phyloP scores from a whole-genome alignment of 2,797 vertebrate species.

The Rhinogobio ventralis region DNA sequence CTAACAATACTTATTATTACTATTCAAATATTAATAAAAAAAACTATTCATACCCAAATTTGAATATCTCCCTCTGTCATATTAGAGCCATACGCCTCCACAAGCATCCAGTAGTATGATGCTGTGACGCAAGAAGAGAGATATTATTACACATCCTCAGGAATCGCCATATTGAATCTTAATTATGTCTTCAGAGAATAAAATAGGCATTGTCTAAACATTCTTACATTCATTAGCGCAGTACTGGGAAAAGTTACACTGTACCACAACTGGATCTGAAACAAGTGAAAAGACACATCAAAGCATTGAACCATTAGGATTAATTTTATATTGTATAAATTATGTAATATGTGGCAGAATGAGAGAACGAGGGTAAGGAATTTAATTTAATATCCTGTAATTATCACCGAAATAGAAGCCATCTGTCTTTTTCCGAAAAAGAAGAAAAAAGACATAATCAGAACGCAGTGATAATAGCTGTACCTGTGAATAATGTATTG shows the following conservation, averaged over 20 bases:
- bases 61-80: slow-evolving; percentile 44
- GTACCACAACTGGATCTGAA: slow-evolving; percentile 51
- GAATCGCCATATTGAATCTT: slow-evolving; percentile 7
- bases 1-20: background rate
- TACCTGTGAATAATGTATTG: slow-evolving; percentile 33
- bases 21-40: background rate
- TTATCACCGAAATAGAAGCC: slow-evolving; percentile 49
- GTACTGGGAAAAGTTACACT: slow-evolving; percentile 66
- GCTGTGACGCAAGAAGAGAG: slow-evolving; percentile 56
- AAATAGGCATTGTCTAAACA: background rate
- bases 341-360: slow-evolving; percentile 43
- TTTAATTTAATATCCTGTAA: slow-evolving; percentile 49
- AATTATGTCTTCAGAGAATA: slow-evolving; percentile 11
- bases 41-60: slow-evolving; percentile 64
- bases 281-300: slow-evolving; percentile 22
- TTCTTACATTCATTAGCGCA: slow-evolving; percentile 69
- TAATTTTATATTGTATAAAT: slow-evolving; percentile 39
- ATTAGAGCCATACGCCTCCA: background rate
- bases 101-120: slow-evolving; percentile 71
- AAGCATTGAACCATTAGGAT: slow-evolving; percentile 17
- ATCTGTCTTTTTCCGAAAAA: slow-evolving; percentile 33
- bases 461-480: slow-evolving; percentile 6
- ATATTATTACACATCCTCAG: slow-evolving; percentile 16
- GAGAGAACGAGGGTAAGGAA: slow-evolving; percentile 33
- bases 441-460: slow-evolving; percentile 20